Percentiles rank a stretch among this genome's conserved stretches.
Conservation (phyloP, 2,113 vertebrate species). For the Isichthys henryi region DNA sequence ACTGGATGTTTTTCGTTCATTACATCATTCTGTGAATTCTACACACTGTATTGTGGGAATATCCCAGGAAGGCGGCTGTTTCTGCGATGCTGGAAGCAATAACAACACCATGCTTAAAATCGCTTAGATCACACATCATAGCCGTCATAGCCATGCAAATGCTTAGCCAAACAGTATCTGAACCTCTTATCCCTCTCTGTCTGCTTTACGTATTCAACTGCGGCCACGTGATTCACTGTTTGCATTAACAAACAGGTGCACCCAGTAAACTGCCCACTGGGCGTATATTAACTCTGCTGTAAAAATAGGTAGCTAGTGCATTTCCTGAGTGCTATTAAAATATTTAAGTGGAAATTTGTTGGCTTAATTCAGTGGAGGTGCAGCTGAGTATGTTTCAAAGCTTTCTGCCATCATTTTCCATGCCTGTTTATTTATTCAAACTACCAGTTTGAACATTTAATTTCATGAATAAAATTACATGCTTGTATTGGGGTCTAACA, state of each 20-base stretch:
- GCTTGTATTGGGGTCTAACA: background rate
- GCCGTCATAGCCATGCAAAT: background rate
- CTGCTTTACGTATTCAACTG: background rate
- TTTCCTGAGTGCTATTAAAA: conserved; percentile 15
- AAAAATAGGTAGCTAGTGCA: conserved; percentile 12
- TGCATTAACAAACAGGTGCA: background rate
- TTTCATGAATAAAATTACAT: background rate
- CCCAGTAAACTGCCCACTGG: background rate
- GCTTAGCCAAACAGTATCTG: background rate
- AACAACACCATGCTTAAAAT: background rate
- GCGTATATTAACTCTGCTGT: background rate
- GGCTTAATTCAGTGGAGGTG: background rate
- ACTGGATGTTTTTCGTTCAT: background rate
- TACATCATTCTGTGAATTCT: background rate
- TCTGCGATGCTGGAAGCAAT: background rate
- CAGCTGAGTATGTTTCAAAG: background rate
- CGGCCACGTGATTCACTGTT: background rate
- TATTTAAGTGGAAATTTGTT: background rate
- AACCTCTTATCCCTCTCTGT: background rate
- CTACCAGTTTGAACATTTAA: background rate
- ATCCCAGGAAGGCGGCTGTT: background rate
- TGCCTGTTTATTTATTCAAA: background rate
- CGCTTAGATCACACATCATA: background rate
- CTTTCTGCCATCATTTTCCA: background rate
- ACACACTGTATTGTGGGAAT: background rate